Base-by-base conservation (phyloP, 1,140 invertebrate genomes). In the Drosophila ironensis region DNA sequence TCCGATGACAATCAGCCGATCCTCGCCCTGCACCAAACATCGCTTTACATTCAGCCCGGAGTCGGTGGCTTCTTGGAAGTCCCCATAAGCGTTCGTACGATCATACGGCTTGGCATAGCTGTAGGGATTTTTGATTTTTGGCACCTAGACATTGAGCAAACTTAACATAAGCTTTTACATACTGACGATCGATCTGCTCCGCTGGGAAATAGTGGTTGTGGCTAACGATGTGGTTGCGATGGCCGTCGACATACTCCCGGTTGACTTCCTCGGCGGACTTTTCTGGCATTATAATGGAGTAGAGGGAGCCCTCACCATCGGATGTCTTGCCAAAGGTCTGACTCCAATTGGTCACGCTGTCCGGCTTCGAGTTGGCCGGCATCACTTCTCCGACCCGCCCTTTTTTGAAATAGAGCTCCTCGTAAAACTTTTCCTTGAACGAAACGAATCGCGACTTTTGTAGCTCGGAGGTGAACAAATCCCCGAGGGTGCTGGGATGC, bases 161-260 rank as follows among this genome's bases (percentile, higher is more conserved):
- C 4, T 9, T 11, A n/a, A n/a, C n/a, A n/a, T n/a, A n/a, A n/a
- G n/a, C n/a, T n/a, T n/a, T n/a, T n/a, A n/a, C n/a, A n/a, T n/a
- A 89, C 88, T 56, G 59, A 20, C 88, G 68, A 28, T 71, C 77
- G 1, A 89, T 25, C 24, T 73, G 70, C 22, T 89, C 88, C 0
- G 64, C 20, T 0, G 88, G 84, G 22, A 89, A 87, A 38, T 89
- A 89, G 35, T 87, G 80, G 38, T 71, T 73, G 50, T 89, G 88
- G 14, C 84, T 88, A 4, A 88, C 14, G 14, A 89, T 57, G 8
- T 67, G 60, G 53, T 89, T 75, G 0, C 81, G 75, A 50, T 89
- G 88, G 28, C 57, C 73, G 1, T 60, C 12, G 0, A 6, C 8
- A 37, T 30, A 82, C 35, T 89, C 88, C 9, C 38, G 11, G 33